Conservation (phyloP, 1,140 invertebrate genomes). For the Saccostrea cuccullata region DNA sequence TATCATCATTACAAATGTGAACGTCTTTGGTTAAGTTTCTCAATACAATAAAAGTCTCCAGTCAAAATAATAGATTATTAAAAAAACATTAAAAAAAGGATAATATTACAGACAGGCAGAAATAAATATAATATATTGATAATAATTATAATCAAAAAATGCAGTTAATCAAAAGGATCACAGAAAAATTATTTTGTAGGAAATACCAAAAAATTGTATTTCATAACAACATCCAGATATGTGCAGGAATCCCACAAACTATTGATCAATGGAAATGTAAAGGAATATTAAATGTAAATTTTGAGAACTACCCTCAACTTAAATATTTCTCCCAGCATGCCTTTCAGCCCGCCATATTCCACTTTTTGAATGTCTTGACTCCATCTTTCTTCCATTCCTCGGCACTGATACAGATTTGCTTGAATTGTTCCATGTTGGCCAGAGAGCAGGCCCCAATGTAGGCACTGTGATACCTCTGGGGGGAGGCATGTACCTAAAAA, state of each 20-base stretch:
- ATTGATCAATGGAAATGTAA: background rate
- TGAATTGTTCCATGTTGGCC: slow-evolving; percentile 80
- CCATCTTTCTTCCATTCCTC: slow-evolving; percentile 75
- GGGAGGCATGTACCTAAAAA: slow-evolving; percentile 81
- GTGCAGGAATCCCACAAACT: background rate
- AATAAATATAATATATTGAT: background rate
- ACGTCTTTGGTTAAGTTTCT: background rate
- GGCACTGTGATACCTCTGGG: slow-evolving; percentile 83
- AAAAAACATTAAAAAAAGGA: background rate
- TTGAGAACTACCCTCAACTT: background rate
- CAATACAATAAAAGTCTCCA: background rate
- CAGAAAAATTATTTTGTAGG: background rate
- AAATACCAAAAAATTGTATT: background rate
- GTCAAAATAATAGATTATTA: background rate
- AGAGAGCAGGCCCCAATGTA: slow-evolving; percentile 83
- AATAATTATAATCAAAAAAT: background rate
- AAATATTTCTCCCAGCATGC: background rate
- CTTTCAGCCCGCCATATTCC: slow-evolving; percentile 57
- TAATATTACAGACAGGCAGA: background rate
- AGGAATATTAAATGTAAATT: background rate
- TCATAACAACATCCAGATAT: background rate
- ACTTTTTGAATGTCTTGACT: slow-evolving; percentile 69
- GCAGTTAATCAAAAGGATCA: background rate
- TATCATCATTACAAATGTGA: background rate
- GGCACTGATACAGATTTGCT: slow-evolving; percentile 79